A percentile compares a stretch with the other conserved stretches of the same genome.
These are phyloP conservation scores for Poecilobothrus nobilitatus DNA, from an alignment of 2,888 invertebrate genomes.

Conservation along the genomic window DNA sequence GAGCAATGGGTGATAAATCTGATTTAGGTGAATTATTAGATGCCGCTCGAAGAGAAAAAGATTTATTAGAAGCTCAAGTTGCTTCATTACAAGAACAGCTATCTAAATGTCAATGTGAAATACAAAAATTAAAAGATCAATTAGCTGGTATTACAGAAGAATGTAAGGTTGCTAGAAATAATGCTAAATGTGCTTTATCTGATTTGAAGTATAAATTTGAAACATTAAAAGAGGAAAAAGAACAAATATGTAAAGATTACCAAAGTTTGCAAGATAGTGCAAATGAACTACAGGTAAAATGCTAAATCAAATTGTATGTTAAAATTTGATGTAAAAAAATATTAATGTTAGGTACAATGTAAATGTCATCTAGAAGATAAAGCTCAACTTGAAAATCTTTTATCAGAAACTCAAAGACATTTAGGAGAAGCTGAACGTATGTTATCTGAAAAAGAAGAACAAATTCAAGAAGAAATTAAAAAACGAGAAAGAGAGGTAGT, in stretches of 20 bases:
- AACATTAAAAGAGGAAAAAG: slow-evolving; percentile 64
- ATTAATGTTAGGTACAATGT: slow-evolving; percentile 33
- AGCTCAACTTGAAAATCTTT: slow-evolving; percentile 37
- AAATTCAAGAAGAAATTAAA: slow-evolving; percentile 56
- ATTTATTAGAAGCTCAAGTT: slow-evolving; percentile 59
- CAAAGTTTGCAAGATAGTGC: slow-evolving; percentile 66
- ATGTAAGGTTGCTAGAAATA: slow-evolving; percentile 69
- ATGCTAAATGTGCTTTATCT: slow-evolving; percentile 75
- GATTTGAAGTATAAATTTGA: slow-evolving; percentile 75
- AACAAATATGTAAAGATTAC: slow-evolving; percentile 59
- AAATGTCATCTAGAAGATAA: slow-evolving; percentile 44
- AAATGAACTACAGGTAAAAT: slow-evolving; percentile 51
- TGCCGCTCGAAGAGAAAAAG: slow-evolving; percentile 62
- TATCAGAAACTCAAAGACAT: slow-evolving; percentile 71
- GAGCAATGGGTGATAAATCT: slow-evolving; percentile 59
- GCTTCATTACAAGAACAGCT: slow-evolving; percentile 61
- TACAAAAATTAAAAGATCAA: slow-evolving; percentile 57
- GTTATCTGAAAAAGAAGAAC: slow-evolving; percentile 56
- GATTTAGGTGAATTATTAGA: slow-evolving; percentile 64
- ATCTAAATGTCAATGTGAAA: slow-evolving; percentile 60
- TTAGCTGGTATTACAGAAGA: slow-evolving; percentile 61
- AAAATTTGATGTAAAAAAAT: background rate
- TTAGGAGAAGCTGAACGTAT: slow-evolving; percentile 61
- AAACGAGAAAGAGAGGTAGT: slow-evolving; percentile 54
- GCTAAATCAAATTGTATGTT: slow-evolving; percentile 27